phyloP scores from a whole-genome alignment of 2,797 vertebrate genomes.

The Tamandua tetradactyla region DNA sequence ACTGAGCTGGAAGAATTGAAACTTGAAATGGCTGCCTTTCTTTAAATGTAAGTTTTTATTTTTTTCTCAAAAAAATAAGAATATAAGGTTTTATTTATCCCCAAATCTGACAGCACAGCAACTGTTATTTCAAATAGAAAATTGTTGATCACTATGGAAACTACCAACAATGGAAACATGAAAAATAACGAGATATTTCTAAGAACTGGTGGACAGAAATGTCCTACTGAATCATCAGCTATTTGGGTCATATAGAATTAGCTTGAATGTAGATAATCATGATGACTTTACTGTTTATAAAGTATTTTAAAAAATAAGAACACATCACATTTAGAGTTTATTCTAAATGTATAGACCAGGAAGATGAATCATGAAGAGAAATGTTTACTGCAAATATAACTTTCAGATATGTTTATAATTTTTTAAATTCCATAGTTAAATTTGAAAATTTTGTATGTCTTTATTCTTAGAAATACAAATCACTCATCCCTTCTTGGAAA shows the following conservation, averaged over 20 bases:
- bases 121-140: conserved; percentile 15
- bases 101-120: neutral
- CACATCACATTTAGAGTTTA: neutral
- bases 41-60: neutral
- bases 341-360: neutral
- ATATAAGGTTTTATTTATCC: neutral
- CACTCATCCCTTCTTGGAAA: too few relatives aligned
- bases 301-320: neutral
- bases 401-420: neutral
- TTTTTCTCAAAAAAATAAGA: neutral
- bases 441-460: neutral
- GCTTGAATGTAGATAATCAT: neutral
- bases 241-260: neutral
- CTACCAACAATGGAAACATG: neutral
- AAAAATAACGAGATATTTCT: neutral
- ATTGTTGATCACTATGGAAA: neutral
- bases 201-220: neutral
- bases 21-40: neutral
- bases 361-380: neutral
- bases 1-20: neutral
- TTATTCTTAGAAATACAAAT: neutral
- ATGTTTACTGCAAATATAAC: neutral
- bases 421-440: neutral
- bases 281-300: neutral
- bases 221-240: neutral